A percentile compares a stretch with the other conserved stretches of the same genome.
These are phyloP conservation scores for Potorous gilbertii DNA, from an alignment of 2,797 vertebrate species.

Conservation along the genomic window DNA sequence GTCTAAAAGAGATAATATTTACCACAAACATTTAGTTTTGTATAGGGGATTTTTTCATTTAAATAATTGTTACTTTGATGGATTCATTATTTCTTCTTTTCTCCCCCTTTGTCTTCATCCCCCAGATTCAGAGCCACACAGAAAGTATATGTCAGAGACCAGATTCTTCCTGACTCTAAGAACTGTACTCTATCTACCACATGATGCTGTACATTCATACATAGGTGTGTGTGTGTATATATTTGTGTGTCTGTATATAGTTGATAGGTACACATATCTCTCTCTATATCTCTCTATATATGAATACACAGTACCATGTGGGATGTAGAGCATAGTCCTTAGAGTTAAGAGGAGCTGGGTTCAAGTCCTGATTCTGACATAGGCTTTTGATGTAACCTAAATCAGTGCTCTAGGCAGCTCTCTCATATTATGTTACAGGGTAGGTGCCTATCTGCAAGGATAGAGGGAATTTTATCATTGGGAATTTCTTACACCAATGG, in stretches of 20 bases:
- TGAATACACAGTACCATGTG: too few relatives aligned
- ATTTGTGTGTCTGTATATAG: background rate
- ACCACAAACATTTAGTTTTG: background rate
- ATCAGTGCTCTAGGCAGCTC: background rate
- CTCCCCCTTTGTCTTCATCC: background rate
- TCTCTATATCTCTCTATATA: too few relatives aligned
- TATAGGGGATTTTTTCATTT: background rate
- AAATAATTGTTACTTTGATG: background rate
- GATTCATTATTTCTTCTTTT: background rate
- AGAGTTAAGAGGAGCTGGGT: too few relatives aligned
- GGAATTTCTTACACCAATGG: background rate
- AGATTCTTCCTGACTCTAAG: background rate
- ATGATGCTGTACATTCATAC: background rate
- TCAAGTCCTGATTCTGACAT: too few relatives aligned
- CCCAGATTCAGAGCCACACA: background rate
- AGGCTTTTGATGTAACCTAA: background rate
- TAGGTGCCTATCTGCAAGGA: background rate
- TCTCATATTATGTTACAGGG: too few relatives aligned
- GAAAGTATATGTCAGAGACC: background rate
- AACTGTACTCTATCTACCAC: background rate
- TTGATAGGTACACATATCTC: background rate
- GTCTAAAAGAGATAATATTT: background rate
- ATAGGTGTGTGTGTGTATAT: background rate
- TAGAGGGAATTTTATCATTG: background rate
- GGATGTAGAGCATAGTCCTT: too few relatives aligned